Base-by-base conservation (phyloP, 1,140 invertebrate genomes). In the Zaprionus lachaisei region DNA sequence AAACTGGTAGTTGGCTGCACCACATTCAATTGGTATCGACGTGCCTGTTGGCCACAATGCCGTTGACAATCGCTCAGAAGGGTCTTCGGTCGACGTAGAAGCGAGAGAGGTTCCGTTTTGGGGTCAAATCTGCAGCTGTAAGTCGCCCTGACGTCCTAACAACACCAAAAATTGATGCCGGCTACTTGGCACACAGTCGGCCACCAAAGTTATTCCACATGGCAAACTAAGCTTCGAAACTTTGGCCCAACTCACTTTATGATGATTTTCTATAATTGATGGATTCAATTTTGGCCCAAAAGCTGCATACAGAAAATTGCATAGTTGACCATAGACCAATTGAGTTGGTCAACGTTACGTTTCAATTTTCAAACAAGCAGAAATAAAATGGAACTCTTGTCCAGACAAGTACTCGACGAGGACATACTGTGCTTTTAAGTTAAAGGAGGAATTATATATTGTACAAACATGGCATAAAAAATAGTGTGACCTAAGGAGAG, bases 21-120 rank as follows among this genome's bases (percentile, higher is more conserved):
- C 81, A 73, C 81, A 84, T 89, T 90, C 81, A 89, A 89, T 89
- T 89, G 85, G 77, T 84, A 90, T 90, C 81, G 81, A 89, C 81
- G 85, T 89, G 85, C 79, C 85, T 74, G 85, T 84, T 84, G 75
- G 81, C 85, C 84, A 84, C 85, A 89, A 90, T 89, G 72, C 75
- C 75, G 76, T 77, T 86, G 80, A 72, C 77, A 77, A 83, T 65
- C 24, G 38, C 55, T 68, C 26, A 12, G 12, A 2, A 67, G 54
- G 51, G n/a, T 63, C 67, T n/a, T 7, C 28, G 20, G 44, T 12
- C 20, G 24, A 31, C 12, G 5, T 31, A 41, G 20, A 11, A 7
- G n/a, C 12, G 11, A 22, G 67, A n/a, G 17, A 7, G 34, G 26
- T 14, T 47, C n/a, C n/a, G n/a, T 47, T 47, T 38, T 26, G 17